A percentile compares a stretch with the other conserved stretches of the same genome.
Conservation (phyloP, 2,888 invertebrate species). For the Philonicus albiceps region DNA sequence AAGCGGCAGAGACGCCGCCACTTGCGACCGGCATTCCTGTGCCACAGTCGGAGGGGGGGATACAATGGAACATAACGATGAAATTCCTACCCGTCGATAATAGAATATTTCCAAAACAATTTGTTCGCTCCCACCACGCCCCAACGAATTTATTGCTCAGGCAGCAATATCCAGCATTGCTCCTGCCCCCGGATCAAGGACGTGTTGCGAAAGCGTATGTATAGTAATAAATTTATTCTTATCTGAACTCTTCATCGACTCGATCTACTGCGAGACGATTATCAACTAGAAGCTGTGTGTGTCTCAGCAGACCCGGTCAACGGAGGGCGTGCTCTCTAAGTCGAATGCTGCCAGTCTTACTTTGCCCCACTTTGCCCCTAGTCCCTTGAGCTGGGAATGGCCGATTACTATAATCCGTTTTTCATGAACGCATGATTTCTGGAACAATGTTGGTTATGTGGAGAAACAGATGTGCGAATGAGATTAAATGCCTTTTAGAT, state of each 20-base stretch:
- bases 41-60: background rate
- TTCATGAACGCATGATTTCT: conserved; percentile 7
- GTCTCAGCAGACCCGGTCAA: background rate
- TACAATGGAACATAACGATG: background rate
- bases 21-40: background rate
- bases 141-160: background rate
- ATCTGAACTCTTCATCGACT: background rate
- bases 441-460: background rate
- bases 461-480: background rate
- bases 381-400: background rate
- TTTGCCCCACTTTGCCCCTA: too few relatives aligned
- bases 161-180: conserved; percentile 12
- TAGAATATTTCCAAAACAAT: conserved; percentile 28
- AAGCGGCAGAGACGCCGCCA: background rate
- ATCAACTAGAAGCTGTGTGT: background rate
- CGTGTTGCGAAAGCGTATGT: background rate
- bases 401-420: background rate
- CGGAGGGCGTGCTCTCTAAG: background rate
- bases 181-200: background rate
- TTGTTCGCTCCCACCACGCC: background rate
- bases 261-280: background rate
- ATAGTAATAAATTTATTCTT: conserved; percentile 20
- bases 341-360: background rate
- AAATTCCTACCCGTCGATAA: conserved; percentile 24
- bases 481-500: background rate